Conservation (phyloP, 2,888 invertebrate species). For the Parapristionchus giblindavisi region DNA sequence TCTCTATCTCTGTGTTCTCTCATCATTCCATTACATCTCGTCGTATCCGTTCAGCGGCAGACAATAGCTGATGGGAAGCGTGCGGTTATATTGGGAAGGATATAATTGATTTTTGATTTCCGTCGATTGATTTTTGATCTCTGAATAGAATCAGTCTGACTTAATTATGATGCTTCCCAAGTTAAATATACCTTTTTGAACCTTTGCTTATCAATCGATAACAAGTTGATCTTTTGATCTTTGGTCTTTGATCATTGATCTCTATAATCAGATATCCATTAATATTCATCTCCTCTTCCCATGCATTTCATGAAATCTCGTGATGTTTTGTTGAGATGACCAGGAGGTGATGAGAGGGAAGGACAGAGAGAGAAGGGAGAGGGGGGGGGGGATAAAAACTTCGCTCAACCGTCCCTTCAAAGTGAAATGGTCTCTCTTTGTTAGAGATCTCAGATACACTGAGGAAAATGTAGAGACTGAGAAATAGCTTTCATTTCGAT, state of each 20-base stretch:
- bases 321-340: too few species aligned
- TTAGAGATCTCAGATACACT: too few species aligned
- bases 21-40: not conserved
- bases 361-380: not conserved
- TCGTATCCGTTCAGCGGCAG: too few species aligned
- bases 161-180: not conserved
- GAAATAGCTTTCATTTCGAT: too few species aligned
- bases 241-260: not conserved
- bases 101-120: too few species aligned
- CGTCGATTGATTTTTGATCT: not conserved
- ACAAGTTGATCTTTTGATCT: not conserved
- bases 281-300: conserved; percentile 3
- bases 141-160: not conserved
- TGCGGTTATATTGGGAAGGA: too few species aligned
- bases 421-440: conserved; percentile 13
- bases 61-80: too few species aligned
- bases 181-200: not conserved
- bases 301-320: too few species aligned
- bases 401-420: not conserved
- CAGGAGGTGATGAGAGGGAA: too few species aligned
- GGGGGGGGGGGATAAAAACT: not conserved
- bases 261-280: not conserved
- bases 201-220: not conserved
- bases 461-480: too few species aligned
- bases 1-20: not conserved